phyloP scores from a whole-genome alignment of 2,797 vertebrate genomes.

The Brotula barbata region DNA sequence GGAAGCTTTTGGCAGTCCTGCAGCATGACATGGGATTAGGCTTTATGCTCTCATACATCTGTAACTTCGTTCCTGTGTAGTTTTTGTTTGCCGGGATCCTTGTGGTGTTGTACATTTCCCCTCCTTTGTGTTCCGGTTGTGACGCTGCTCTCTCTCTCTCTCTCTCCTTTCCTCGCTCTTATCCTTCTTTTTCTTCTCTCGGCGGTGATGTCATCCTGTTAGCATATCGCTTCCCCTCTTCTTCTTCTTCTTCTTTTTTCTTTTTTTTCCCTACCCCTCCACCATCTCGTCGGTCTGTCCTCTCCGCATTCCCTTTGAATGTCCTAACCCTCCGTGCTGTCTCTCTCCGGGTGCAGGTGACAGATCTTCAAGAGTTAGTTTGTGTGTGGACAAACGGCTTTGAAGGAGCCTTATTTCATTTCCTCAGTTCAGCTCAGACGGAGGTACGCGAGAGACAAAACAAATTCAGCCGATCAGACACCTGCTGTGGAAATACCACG shows the following conservation, averaged over 20 bases:
- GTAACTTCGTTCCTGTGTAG: slow-evolving; percentile 45
- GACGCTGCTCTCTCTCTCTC: slow-evolving; percentile 44
- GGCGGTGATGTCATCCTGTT: slow-evolving; percentile 71
- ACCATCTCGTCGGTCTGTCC: slow-evolving; percentile 32
- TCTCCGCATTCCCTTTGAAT: slow-evolving; percentile 49
- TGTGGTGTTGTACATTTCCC: slow-evolving; percentile 44
- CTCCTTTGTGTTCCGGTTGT: slow-evolving; percentile 39
- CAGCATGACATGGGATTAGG: slow-evolving; percentile 32
- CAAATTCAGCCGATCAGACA: slow-evolving; percentile 38
- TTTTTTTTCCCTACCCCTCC: background rate
- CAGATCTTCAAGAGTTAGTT: slow-evolving; percentile 50
- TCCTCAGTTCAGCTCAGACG: slow-evolving; percentile 64
- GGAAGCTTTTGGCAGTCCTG: slow-evolving; percentile 46
- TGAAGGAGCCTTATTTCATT: slow-evolving; percentile 63
- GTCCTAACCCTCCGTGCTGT: slow-evolving; percentile 34
- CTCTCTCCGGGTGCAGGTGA: slow-evolving; percentile 54
- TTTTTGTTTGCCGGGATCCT: slow-evolving; percentile 43
- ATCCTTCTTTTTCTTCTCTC: slow-evolving; percentile 48
- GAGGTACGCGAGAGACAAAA: slow-evolving; percentile 48
- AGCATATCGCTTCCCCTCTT: slow-evolving; percentile 48
- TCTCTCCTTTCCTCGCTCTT: slow-evolving; percentile 38
- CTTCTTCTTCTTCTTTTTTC: slow-evolving; percentile 1
- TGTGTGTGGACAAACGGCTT: slow-evolving; percentile 65
- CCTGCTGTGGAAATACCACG: slow-evolving; percentile 48
- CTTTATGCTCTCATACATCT: slow-evolving; percentile 59